Evolutionary conservation across 1,140 invertebrate species (phyloP).

Genomic region (Rhopalosiphum padi): DNA sequence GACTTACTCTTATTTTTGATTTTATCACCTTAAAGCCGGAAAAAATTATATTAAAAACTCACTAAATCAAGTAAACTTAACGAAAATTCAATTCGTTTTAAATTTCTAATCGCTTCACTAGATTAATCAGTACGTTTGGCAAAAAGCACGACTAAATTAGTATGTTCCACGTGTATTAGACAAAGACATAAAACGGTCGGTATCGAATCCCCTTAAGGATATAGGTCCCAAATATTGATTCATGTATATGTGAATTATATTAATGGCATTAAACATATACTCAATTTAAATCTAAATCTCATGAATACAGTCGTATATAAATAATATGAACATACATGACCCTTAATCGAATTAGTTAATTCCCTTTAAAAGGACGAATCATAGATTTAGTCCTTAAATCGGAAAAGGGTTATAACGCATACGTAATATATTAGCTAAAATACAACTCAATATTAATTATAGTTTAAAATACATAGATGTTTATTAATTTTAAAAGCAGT

Average conservation of each 20-base stretch:
- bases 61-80: too few relatives aligned
- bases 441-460: not conserved
- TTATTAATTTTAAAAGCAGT: not conserved
- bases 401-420: not conserved
- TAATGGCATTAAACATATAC: not conserved
- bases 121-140: too few relatives aligned
- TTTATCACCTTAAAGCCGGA: too few relatives aligned
- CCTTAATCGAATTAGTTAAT: not conserved
- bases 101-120: too few relatives aligned
- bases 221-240: not conserved
- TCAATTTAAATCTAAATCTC: constrained; percentile 1
- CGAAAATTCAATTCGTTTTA: too few relatives aligned
- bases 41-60: too few relatives aligned
- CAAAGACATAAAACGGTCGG: too few relatives aligned
- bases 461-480: not conserved
- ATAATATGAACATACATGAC: not conserved
- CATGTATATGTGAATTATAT: not conserved
- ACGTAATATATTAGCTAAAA: not conserved
- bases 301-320: constrained; percentile 5
- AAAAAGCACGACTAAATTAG: too few relatives aligned
- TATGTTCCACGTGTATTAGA: too few relatives aligned
- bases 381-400: not conserved
- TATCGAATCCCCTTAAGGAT: not conserved
- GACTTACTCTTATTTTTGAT: too few relatives aligned
- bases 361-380: not conserved